Percentiles rank a stretch among this genome's conserved stretches.
phyloP scores from a whole-genome alignment of 2,888 invertebrate species.

The Parnassius mnemosyne region DNA sequence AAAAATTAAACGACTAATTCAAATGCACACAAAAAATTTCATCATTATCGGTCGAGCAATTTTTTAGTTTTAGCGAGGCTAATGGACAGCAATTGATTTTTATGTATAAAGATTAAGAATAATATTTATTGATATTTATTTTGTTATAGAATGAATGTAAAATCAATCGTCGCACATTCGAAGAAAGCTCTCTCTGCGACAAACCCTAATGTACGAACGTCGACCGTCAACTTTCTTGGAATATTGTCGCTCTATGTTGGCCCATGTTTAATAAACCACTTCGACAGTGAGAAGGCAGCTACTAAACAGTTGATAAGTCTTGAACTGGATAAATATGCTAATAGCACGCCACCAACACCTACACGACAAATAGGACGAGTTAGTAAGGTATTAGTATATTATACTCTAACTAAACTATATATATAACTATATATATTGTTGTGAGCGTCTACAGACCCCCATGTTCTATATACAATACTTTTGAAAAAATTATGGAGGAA shows the following conservation, averaged over 20 bases:
- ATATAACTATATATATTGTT: too few species aligned
- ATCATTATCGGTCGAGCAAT: too few species aligned
- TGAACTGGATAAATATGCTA: conserved; percentile 91
- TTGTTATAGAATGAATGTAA: conserved; percentile 82
- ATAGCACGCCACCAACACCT: conserved; percentile 88
- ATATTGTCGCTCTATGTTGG: conserved; percentile 92
- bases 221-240: conserved; percentile 87
- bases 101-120: neutral
- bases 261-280: conserved; percentile 85
- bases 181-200: conserved; percentile 92
- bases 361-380: conserved; percentile 80
- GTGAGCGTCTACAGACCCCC: too few species aligned
- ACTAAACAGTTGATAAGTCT: conserved; percentile 91
- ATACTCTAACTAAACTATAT: too few species aligned
- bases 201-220: conserved; percentile 90
- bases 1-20: too few species aligned
- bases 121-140: neutral
- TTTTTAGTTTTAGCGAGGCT: too few species aligned
- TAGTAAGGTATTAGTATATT: conserved; percentile 52
- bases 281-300: conserved; percentile 93
- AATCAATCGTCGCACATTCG: conserved; percentile 86
- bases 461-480: too few species aligned
- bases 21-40: too few species aligned
- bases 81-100: too few species aligned
- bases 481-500: too few species aligned